Percentiles rank a stretch among this genome's conserved stretches.
These are phyloP conservation scores for Zaprionus ghesquierei DNA, from an alignment of 1,140 invertebrate genomes.

Conservation along the genomic window DNA sequence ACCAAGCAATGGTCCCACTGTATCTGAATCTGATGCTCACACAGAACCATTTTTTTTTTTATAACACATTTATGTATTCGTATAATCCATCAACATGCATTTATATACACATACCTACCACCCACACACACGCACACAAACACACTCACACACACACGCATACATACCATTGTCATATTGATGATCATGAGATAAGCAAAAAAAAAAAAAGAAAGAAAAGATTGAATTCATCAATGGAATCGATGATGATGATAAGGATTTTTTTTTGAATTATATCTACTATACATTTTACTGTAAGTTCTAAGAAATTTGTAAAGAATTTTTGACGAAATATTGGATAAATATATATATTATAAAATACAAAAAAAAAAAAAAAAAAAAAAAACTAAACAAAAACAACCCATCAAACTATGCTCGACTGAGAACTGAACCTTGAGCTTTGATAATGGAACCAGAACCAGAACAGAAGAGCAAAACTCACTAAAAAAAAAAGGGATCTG, in stretches of 20 bases:
- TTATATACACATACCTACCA: conserved; percentile 36
- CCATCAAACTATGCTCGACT: conserved; percentile 54
- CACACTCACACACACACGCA: conserved; percentile 49
- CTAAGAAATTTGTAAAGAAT: conserved; percentile 82
- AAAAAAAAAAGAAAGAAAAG: conserved; percentile 29
- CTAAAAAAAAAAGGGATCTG: neutral
- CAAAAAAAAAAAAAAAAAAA: conserved; percentile 75
- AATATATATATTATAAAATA: conserved; percentile 66
- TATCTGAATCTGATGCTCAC: conserved; percentile 30
- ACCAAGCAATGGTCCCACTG: conserved; percentile 4
- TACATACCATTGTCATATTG: conserved; percentile 80
- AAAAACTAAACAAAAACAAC: too few species aligned
- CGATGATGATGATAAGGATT: conserved; percentile 68
- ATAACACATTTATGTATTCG: conserved; percentile 17
- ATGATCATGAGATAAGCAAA: conserved; percentile 67
- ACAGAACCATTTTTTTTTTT: conserved; percentile 11
- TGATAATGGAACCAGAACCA: conserved; percentile 13
- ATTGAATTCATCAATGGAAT: conserved; percentile 55
- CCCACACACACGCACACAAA: conserved; percentile 28
- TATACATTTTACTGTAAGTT: conserved; percentile 81
- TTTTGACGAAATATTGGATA: conserved; percentile 81
- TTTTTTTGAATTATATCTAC: conserved; percentile 82
- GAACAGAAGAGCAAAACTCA: conserved; percentile 10
- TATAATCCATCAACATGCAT: conserved; percentile 34
- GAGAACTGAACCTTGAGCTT: conserved; percentile 34